phyloP scores from a whole-genome alignment of 2,888 invertebrate species.

The Deilephila porcellus region DNA sequence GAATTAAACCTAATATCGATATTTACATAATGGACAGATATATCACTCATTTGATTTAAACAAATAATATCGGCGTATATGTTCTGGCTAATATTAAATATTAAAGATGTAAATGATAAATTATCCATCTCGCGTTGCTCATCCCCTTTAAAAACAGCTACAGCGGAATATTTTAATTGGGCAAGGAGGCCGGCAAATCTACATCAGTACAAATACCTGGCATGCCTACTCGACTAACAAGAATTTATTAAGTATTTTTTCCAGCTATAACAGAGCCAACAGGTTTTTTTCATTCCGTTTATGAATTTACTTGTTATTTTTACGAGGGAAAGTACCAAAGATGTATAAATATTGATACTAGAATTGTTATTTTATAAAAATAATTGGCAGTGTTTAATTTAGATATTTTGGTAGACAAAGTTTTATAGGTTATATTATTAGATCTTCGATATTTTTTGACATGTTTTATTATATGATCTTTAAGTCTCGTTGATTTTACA shows the following conservation, averaged over 20 bases:
- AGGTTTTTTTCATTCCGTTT: background rate
- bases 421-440: too few species aligned
- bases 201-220: background rate
- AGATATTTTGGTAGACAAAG: too few species aligned
- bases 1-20: too few species aligned
- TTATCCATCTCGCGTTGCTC: background rate
- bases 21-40: too few species aligned
- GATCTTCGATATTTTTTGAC: too few species aligned
- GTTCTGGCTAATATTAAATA: too few species aligned
- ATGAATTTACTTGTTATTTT: conserved; percentile 1
- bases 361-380: background rate
- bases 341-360: background rate
- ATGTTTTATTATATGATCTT: too few species aligned
- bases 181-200: background rate
- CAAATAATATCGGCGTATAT: too few species aligned
- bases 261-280: background rate
- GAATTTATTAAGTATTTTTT: background rate
- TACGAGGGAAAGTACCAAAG: background rate
- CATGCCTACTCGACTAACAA: background rate
- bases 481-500: too few species aligned
- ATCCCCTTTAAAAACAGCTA: background rate
- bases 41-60: too few species aligned
- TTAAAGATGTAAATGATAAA: background rate
- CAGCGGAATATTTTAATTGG: conserved; percentile 11
- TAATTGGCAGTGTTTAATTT: too few species aligned